Evolutionary conservation across 2,797 vertebrate species (phyloP).

Genomic region (Sus cebifrons): DNA sequence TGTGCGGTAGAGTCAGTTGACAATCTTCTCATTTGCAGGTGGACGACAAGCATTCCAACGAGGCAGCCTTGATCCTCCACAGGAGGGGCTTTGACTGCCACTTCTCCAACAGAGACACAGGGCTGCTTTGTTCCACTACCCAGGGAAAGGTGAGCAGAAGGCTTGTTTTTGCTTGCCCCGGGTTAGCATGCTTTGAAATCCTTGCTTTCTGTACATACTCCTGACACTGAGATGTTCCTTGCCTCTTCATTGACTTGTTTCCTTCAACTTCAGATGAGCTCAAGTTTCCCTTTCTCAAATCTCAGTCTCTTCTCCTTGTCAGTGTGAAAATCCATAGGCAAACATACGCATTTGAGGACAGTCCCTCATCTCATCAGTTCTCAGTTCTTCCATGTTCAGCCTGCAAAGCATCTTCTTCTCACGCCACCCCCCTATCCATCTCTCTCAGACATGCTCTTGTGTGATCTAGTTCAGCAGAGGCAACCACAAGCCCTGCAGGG

Average conservation of each 20-base stretch:
- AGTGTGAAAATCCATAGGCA: neutral
- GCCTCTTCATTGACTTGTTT: neutral
- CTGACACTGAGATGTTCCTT: neutral
- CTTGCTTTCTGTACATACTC: neutral
- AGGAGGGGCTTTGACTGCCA: constrained; percentile 96
- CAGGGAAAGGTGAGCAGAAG: constrained; percentile 93
- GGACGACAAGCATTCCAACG: constrained; percentile 91
- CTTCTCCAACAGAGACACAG: constrained; percentile 90
- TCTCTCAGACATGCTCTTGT: neutral
- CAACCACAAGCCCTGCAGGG: neutral
- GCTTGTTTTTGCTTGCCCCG: neutral
- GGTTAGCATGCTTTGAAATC: neutral
- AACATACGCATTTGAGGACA: neutral
- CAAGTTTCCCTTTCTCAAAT: neutral
- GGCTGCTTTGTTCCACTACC: constrained; percentile 92
- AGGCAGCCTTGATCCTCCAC: constrained; percentile 95
- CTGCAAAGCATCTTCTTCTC: neutral
- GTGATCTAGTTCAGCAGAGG: neutral
- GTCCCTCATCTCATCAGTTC: neutral
- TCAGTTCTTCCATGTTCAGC: neutral
- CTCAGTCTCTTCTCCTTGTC: neutral
- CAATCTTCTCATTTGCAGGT: constrained; percentile 89
- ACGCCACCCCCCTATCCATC: no score
- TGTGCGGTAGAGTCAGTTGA: neutral
- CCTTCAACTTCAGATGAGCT: neutral